Evolutionary conservation across 2,113 vertebrate genomes (phyloP), one percentile per base, ranked within the genome.

Genomic region (Paralichthys olivaceus): DNA sequence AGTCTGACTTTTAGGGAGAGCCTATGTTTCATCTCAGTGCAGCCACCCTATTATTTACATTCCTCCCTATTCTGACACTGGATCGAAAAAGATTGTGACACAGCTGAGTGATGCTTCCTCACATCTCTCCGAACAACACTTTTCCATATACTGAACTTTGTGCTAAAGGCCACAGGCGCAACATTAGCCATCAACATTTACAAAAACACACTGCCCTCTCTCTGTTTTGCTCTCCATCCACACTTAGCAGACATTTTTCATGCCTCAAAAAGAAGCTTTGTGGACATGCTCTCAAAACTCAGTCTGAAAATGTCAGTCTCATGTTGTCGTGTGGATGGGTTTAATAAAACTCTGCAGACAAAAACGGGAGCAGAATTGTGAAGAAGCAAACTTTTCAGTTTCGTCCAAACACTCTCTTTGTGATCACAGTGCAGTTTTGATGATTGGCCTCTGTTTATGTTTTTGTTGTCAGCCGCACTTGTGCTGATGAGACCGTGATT

Each of bases 11-110:
- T 40, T 71, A 37, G 4, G 9, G 12, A 25, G 7, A 55, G 23
- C 20, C 49, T n/a, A 5, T 19, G 49, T 15, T 61, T 72, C 32
- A 62, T 65, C 32, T 40, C 45, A 25, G 15, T 65, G 68, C 74
- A 60, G 14, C 7, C 20, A 55, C 19, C 45, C 51, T 9, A 20
- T 53, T n/a, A 61, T 64, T 78, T 37, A 57, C 40, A 45, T 20
- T 51, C 49, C 49, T 64, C 17, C 15, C 3, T 15, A 2, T 65
- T n/a, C 20, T 56, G 43, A 68, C 37, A 17, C 19, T 57, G 15
- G 29, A 70, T 56, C 75, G 20, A 17, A 49, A 77, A 37, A 40
- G 34, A 64, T 72, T 15, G 23, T 29, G 23, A 7, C 25, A 19
- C 7, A 57, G 25, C 25, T 29, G 37, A 63, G 15, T 22, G 14